Conservation (phyloP, 2,888 invertebrate species). For the Lucinisca nassula region DNA sequence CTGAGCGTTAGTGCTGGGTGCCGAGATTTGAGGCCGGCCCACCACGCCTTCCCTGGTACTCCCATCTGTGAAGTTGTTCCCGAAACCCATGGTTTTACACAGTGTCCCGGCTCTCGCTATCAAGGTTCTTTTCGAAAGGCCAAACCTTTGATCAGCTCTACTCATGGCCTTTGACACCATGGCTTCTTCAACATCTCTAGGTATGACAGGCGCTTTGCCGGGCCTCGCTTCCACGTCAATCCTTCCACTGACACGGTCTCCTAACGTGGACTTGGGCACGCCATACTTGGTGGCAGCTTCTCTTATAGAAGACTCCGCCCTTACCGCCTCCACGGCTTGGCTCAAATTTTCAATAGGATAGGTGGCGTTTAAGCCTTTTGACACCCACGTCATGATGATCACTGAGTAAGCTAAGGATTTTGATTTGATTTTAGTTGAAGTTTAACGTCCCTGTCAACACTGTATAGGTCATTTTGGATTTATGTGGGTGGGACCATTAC, state of each 20-base stretch:
- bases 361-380: too few species aligned
- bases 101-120: not conserved
- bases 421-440: too few species aligned
- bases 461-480: too few species aligned
- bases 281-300: slow-evolving; percentile 34
- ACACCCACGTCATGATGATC: too few species aligned
- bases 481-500: too few species aligned
- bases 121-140: not conserved
- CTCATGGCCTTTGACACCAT: not conserved
- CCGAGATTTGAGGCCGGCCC: not conserved
- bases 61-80: not conserved
- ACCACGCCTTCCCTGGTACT: not conserved
- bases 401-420: too few species aligned
- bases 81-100: not conserved
- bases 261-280: slow-evolving; percentile 47
- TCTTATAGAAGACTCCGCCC: slow-evolving; percentile 23
- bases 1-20: not conserved
- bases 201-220: slow-evolving; percentile 42
- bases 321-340: not conserved
- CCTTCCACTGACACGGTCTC: slow-evolving; percentile 34
- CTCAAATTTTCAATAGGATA: not conserved
- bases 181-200: slow-evolving; percentile 31
- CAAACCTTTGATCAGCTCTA: not conserved
- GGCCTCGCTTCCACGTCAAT: not conserved
- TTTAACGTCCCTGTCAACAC: too few species aligned